These are phyloP conservation scores for Lepus timidus DNA, from an alignment of 2,113 vertebrate genomes.

Conservation along the genomic window DNA sequence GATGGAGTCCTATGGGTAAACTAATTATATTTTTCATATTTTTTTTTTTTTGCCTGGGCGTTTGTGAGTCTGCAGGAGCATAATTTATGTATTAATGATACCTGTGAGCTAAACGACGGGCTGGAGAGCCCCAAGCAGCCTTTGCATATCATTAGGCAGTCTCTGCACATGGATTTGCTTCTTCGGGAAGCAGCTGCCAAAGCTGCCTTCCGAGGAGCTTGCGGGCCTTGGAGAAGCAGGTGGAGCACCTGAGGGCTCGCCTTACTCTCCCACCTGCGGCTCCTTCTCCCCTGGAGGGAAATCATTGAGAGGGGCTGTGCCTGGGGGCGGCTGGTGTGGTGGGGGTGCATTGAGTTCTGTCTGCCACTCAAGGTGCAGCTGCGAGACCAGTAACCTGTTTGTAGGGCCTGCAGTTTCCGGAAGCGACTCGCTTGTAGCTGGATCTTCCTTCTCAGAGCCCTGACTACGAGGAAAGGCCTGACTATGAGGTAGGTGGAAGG, in stretches of 20 bases:
- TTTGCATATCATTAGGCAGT: conserved; percentile 70
- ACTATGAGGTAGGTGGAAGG: neutral
- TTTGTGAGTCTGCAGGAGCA: conserved; percentile 85
- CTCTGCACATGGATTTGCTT: neutral
- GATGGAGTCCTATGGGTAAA: conserved; percentile 87
- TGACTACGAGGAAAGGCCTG: neutral
- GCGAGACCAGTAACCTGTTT: neutral
- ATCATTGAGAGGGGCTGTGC: no score
- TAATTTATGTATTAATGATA: conserved; percentile 89
- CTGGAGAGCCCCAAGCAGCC: conserved; percentile 77
- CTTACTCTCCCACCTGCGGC: neutral
- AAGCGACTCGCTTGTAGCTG: neutral
- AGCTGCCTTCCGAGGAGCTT: neutral
- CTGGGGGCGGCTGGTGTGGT: neutral
- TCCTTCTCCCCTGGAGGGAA: neutral
- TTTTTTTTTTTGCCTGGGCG: conserved; percentile 78
- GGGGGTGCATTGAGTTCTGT: rapidly evolving
- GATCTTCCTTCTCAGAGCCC: neutral
- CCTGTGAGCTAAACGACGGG: conserved; percentile 85
- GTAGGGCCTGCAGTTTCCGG: neutral
- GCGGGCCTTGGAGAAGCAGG: neutral
- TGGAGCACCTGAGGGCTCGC: neutral
- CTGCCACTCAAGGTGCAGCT: neutral
- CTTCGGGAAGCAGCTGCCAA: neutral
- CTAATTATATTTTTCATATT: conserved; percentile 88